Base-by-base conservation (phyloP, 2,113 vertebrate genomes). In the Nothobranchius furzeri region DNA sequence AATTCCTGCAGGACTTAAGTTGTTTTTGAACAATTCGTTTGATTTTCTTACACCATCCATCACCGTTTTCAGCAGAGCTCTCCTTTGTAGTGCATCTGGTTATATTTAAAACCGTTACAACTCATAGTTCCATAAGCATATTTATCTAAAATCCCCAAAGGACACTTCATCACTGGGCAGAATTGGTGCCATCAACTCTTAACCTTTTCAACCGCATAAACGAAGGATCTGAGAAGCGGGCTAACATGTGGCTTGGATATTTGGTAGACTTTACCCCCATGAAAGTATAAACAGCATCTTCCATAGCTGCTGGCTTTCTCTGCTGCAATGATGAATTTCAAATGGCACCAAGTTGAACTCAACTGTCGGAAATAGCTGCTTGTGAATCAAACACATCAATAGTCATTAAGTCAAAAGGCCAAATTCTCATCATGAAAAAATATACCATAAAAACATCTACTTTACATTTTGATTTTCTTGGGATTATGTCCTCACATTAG, bases 401-500 rank as follows among this genome's bases (percentile, higher is more conserved):
- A 87, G 70, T 85, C 76, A 67, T 78, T 54, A 62, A 56, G 80
- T 62, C 66, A 50, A 85, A 86, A 69, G 78, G 67, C 72, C 73
- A 73, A 61, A 76, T 75, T 73, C 60, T 70, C 52, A 67, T 64
- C 75, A 90, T 86, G 82, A 87, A 87, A 87, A 85, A 79, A 77
- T 64, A 75, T 9, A 64, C 60, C 73, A 85, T 88, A 85, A 90
- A 90, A 90, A 83, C 74, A 78, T 85, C 74, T 72, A 76, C 78
- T 88, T 87, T 88, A 86, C 85, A 84, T 90, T 88, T 88, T 81
- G 84, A 90, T 92, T 90, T 90, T 89, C 85, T 85, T 69, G 12
- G 60, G 76, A 89, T 90, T 86, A 88, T 83, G 81, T 83, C 60
- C 47, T 64, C 12, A 13, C 75, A 59, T 86, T 82, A 86, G 83